Evolutionary conservation across 2,888 invertebrate species (phyloP).

Genomic region (Morinoia aosen): DNA sequence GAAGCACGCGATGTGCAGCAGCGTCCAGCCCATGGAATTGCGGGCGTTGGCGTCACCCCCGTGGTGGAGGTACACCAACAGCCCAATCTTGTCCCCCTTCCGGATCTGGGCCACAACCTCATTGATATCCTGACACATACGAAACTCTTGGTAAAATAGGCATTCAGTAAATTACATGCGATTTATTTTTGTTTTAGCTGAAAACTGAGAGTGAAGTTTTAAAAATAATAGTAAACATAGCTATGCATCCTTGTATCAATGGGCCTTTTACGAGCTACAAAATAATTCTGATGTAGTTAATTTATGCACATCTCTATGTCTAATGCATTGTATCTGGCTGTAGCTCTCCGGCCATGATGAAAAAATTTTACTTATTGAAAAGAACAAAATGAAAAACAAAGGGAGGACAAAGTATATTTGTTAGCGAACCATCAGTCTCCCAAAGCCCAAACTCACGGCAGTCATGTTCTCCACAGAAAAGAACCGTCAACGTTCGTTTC

Average conservation of each 20-base stretch:
- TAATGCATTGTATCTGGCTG: background rate
- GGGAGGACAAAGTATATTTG: background rate
- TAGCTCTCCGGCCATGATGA: background rate
- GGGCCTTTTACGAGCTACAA: background rate
- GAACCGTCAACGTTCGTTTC: background rate
- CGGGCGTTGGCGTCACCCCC: constrained; percentile 65
- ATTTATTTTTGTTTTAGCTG: background rate
- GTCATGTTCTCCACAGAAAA: background rate
- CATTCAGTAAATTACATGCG: background rate
- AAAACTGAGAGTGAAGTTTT: background rate
- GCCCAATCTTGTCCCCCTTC: constrained; percentile 62
- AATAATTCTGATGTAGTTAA: background rate
- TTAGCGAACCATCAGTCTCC: background rate
- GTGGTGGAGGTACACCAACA: constrained; percentile 59
- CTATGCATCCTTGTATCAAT: no score
- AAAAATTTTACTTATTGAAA: background rate
- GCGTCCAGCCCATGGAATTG: constrained; percentile 63
- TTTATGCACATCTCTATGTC: background rate
- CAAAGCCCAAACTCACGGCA: background rate
- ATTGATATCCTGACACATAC: constrained; percentile 57
- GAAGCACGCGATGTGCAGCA: constrained; percentile 65
- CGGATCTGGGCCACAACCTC: constrained; percentile 62
- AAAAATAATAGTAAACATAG: no score
- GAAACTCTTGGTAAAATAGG: background rate
- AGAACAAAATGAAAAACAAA: background rate